Conservation (phyloP, 2,797 vertebrate species). For the Gobio occitaniae region DNA sequence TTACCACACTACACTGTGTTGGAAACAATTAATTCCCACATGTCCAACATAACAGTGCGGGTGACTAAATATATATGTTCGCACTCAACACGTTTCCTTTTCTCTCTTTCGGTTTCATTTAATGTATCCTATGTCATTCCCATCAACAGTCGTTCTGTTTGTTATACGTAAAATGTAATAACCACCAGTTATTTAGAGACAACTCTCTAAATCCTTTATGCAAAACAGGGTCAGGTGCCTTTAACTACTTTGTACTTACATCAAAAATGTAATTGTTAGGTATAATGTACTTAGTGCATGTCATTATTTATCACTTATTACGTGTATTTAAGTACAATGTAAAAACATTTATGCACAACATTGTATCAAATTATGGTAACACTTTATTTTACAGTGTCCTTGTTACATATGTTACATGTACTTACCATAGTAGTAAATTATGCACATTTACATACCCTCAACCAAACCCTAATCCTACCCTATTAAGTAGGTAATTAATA, state of each 20-base stretch:
- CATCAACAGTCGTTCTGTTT: neutral
- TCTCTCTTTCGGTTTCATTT: neutral
- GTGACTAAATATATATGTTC: neutral
- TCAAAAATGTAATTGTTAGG: too few species aligned
- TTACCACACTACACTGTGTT: constrained; percentile 30
- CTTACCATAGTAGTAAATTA: too few species aligned
- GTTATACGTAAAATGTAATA: neutral
- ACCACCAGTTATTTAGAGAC: too few species aligned
- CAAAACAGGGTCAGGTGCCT: neutral
- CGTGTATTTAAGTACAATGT: neutral
- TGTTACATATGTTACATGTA: too few species aligned
- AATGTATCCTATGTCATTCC: neutral
- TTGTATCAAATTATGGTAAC: neutral
- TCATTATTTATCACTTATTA: neutral
- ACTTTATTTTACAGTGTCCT: too few species aligned
- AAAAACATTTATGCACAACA: neutral
- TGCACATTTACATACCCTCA: too few species aligned
- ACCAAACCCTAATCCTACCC: too few species aligned
- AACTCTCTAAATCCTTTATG: neutral
- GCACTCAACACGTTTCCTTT: neutral
- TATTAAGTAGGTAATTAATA: too few species aligned
- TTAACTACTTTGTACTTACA: neutral
- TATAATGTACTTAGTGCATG: neutral
- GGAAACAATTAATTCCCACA: neutral
- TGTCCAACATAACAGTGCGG: neutral